Conservation (phyloP, 2,113 vertebrate genomes). For the Motacilla alba region DNA sequence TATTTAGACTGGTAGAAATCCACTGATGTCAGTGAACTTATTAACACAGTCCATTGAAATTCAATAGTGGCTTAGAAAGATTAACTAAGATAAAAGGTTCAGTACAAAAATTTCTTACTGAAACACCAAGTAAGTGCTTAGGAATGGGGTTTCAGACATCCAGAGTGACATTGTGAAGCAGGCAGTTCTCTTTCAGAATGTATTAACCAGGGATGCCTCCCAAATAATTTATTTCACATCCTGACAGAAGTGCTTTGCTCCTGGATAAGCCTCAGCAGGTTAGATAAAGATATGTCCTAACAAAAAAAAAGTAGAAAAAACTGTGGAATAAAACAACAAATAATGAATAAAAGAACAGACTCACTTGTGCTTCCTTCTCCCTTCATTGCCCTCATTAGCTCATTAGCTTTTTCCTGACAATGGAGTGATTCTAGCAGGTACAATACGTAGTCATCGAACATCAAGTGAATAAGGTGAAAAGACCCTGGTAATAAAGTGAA, state of each 20-base stretch:
- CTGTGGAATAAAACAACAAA: background rate
- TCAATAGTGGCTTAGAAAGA: background rate
- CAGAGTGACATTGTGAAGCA: background rate
- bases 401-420: constrained; percentile 94
- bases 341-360: background rate
- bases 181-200: background rate
- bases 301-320: background rate
- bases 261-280: background rate
- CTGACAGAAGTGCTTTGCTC: background rate
- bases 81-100: background rate
- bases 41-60: background rate
- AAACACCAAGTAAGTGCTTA: background rate
- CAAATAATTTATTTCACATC: background rate
- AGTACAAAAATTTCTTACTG: background rate
- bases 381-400: constrained; percentile 97
- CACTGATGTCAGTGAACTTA: background rate
- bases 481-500: constrained; percentile 80
- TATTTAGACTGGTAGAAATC: background rate
- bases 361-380: constrained; percentile 88
- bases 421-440: constrained; percentile 97
- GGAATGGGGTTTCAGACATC: background rate
- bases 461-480: constrained; percentile 97
- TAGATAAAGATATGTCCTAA: background rate
- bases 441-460: constrained; percentile 98
- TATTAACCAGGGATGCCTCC: background rate